phyloP scores from a whole-genome alignment of 2,888 invertebrate genomes.

The Penaeus monodon region DNA sequence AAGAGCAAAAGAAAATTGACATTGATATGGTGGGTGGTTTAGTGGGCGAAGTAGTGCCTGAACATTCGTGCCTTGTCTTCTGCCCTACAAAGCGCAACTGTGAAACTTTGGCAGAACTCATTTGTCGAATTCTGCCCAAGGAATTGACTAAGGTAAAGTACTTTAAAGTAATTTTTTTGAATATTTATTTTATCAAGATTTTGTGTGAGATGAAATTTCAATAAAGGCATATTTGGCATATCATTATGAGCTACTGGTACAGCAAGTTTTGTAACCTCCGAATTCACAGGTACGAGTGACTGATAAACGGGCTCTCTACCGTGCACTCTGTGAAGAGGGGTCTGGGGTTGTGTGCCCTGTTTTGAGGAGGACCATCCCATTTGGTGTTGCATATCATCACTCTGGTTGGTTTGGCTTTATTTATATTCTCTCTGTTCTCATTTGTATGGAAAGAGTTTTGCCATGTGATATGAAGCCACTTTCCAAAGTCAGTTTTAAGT shows the following conservation, averaged over 20 bases:
- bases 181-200: neutral
- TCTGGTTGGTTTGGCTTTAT: constrained; percentile 72
- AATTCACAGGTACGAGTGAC: constrained; percentile 70
- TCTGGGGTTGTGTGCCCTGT: constrained; percentile 78
- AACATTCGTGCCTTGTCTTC: constrained; percentile 87
- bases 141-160: constrained; percentile 37
- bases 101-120: constrained; percentile 86
- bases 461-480: no score
- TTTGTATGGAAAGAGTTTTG: neutral
- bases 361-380: constrained; percentile 78
- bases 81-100: constrained; percentile 94
- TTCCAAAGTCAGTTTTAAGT: no score
- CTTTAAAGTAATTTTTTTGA: neutral
- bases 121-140: constrained; percentile 76
- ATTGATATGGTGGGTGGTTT: constrained; percentile 85
- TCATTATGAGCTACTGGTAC: no score
- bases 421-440: neutral
- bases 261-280: no score
- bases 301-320: constrained; percentile 76
- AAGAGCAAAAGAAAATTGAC: constrained; percentile 73
- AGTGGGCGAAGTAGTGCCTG: constrained; percentile 84
- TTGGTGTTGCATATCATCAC: constrained; percentile 94
- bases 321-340: constrained; percentile 78
- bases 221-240: no score
- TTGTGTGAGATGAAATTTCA: no score